Conservation (phyloP, 2,888 invertebrate species). For the Eulithis testata region DNA sequence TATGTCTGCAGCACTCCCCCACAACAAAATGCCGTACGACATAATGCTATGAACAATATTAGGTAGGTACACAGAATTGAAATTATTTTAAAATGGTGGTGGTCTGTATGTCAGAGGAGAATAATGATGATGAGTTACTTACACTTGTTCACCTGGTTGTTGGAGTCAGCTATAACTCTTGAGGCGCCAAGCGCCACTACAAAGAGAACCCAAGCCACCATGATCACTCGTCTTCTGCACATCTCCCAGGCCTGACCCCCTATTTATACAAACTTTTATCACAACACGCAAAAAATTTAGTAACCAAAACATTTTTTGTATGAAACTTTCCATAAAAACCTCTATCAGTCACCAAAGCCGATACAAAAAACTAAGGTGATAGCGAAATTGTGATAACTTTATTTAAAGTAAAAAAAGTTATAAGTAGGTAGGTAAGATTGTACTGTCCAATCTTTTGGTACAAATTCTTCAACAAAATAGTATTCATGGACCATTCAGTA, state of each 20-base stretch:
- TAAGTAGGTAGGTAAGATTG: too few relatives aligned
- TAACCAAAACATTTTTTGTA: background rate
- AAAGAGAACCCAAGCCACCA: constrained; percentile 53
- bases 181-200: constrained; percentile 54
- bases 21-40: too few relatives aligned
- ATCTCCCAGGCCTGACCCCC: background rate
- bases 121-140: constrained; percentile 20
- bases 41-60: too few relatives aligned
- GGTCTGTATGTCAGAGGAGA: background rate
- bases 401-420: too few relatives aligned
- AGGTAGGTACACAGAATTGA: too few relatives aligned
- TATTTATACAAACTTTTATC: constrained; percentile 30
- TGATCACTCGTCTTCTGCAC: constrained; percentile 43
- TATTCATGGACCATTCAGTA: too few relatives aligned
- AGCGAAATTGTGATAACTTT: too few relatives aligned
- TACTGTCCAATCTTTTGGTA: too few relatives aligned
- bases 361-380: background rate
- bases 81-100: too few relatives aligned
- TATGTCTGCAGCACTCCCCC: too few relatives aligned
- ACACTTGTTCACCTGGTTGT: constrained; percentile 40
- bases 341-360: background rate
- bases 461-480: too few relatives aligned
- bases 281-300: background rate
- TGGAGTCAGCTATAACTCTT: constrained; percentile 53
- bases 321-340: background rate